Conservation (phyloP, 2,797 vertebrate species). For the Rhinella marina region DNA sequence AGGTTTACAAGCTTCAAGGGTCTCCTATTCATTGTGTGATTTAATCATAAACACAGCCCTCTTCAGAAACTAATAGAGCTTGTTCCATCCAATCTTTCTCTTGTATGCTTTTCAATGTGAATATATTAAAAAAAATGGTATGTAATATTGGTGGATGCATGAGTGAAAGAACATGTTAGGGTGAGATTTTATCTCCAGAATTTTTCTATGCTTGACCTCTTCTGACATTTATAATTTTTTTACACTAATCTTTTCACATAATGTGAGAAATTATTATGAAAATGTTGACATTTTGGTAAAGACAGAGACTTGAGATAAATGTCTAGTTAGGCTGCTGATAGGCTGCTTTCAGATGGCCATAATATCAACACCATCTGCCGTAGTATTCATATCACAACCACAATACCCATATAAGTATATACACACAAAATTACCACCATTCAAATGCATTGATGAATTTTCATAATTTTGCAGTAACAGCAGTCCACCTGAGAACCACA, state of each 20-base stretch:
- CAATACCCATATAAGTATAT: too few species aligned
- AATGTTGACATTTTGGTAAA: too few species aligned
- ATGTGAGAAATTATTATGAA: too few species aligned
- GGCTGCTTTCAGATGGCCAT: too few species aligned
- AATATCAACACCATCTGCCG: too few species aligned
- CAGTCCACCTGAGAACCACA: too few species aligned
- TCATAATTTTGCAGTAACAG: too few species aligned
- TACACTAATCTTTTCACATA: background rate
- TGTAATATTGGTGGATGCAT: background rate
- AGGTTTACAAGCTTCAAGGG: constrained; percentile 53
- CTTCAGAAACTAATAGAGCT: constrained; percentile 9
- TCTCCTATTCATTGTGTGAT: constrained; percentile 45
- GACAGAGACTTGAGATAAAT: too few species aligned
- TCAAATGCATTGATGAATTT: too few species aligned
- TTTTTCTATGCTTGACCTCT: background rate
- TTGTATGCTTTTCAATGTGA: background rate
- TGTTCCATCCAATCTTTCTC: constrained; percentile 23
- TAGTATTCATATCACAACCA: too few species aligned
- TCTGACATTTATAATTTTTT: background rate
- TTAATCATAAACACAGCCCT: constrained; percentile 34
- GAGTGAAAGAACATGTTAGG: background rate
- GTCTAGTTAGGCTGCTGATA: too few species aligned
- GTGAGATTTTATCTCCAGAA: background rate
- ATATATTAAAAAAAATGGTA: background rate
- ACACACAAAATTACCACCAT: too few species aligned